A percentile compares a stretch with the other conserved stretches of the same genome.
Conservation (phyloP, 1,140 invertebrate genomes). For the Bombus confusus region DNA sequence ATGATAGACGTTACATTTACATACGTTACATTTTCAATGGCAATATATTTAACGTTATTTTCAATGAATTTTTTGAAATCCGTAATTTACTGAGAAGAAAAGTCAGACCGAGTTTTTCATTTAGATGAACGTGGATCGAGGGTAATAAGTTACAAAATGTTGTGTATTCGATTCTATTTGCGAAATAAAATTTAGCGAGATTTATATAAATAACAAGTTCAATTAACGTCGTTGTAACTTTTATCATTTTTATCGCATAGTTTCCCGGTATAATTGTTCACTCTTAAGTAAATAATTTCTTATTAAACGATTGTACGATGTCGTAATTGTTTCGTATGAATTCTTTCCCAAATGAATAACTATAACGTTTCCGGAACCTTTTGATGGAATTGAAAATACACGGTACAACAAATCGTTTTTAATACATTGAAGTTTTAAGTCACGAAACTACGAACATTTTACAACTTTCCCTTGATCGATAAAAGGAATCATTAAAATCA, state of each 20-base stretch:
- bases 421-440: not conserved
- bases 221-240: too few species aligned
- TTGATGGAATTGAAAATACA: not conserved
- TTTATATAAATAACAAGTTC: not conserved
- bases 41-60: not conserved
- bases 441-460: not conserved
- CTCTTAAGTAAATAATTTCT: not conserved
- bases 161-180: not conserved
- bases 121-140: not conserved
- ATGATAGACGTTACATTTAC: too few species aligned
- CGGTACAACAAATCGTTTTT: not conserved
- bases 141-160: not conserved
- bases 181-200: not conserved
- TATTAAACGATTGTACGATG: not conserved
- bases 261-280: not conserved
- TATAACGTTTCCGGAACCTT: not conserved
- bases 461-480: not conserved
- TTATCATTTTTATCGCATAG: too few species aligned
- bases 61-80: not conserved
- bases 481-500: not conserved
- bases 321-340: not conserved
- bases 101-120: not conserved
- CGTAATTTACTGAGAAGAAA: not conserved
- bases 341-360: not conserved
- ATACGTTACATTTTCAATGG: not conserved